A percentile compares a stretch with the other conserved stretches of the same genome.
Evolutionary conservation across 1,140 invertebrate species (phyloP).

Genomic region (Drosophila athabasca): DNA sequence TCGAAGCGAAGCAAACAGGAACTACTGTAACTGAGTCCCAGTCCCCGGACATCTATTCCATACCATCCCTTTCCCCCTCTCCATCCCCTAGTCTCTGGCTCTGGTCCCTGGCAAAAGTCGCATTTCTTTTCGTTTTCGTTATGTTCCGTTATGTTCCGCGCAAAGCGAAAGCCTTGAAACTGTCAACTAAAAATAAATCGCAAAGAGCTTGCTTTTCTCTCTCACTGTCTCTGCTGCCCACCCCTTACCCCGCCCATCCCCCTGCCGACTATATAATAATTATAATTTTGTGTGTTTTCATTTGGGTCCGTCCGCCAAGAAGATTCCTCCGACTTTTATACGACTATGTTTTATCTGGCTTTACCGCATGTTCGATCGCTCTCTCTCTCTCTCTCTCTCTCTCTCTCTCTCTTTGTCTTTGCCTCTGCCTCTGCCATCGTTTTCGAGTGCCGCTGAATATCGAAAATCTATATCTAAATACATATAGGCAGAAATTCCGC

Average conservation of each 20-base stretch:
- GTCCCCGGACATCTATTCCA: conserved; percentile 13
- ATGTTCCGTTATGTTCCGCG: conserved; percentile 26
- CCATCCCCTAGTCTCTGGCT: conserved; percentile 4
- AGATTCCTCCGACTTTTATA: conserved; percentile 47
- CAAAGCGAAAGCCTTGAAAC: conserved; percentile 72
- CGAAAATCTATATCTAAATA: conserved; percentile 26
- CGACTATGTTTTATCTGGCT: conserved; percentile 53
- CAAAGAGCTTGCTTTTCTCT: conserved; percentile 51
- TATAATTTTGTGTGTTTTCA: conserved; percentile 62
- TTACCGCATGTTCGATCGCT: conserved; percentile 44
- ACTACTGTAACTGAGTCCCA: neutral
- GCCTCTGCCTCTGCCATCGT: conserved; percentile 18
- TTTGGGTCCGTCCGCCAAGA: conserved; percentile 37
- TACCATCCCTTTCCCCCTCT: too few relatives aligned
- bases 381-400: neutral
- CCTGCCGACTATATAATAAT: conserved; percentile 56
- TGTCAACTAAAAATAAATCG: conserved; percentile 82
- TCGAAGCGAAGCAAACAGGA: neutral
- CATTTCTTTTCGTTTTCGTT: conserved; percentile 57
- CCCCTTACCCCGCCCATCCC: too few relatives aligned
- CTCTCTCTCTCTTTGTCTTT: neutral
- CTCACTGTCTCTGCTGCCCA: neutral
- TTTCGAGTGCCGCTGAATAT: conserved; percentile 30
- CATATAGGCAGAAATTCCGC: conserved; percentile 23
- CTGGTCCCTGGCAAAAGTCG: conserved; percentile 43